Conservation (phyloP, 2,888 invertebrate genomes). For the Rotaria socialis region DNA sequence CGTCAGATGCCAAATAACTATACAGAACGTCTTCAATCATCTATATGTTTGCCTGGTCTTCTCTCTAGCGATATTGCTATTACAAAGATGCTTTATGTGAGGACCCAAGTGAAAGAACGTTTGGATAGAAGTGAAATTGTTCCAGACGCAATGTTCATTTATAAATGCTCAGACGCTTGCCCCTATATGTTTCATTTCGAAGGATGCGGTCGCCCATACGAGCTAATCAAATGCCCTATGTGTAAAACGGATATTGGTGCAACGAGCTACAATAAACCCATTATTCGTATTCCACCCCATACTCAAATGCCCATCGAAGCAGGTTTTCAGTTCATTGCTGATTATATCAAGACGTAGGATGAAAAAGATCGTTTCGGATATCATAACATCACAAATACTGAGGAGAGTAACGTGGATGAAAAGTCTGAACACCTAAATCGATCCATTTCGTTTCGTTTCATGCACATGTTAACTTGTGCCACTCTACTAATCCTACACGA, state of each 20-base stretch:
- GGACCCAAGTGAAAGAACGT: background rate
- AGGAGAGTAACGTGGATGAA: background rate
- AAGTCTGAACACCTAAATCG: background rate
- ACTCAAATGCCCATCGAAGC: background rate
- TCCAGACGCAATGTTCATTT: background rate
- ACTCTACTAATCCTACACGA: background rate
- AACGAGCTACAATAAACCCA: too few species aligned
- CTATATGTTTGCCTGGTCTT: background rate
- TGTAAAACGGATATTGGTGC: background rate
- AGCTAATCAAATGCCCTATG: background rate
- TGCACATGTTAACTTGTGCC: background rate
- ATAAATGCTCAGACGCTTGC: background rate
- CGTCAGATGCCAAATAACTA: background rate
- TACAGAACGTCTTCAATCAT: background rate
- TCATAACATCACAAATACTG: background rate
- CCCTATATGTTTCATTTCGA: background rate
- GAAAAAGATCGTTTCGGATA: background rate
- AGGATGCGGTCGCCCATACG: background rate
- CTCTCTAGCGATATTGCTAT: background rate
- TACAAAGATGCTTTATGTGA: background rate
- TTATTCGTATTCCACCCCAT: background rate
- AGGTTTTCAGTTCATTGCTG: background rate
- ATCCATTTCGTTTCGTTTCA: background rate
- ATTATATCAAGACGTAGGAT: background rate
- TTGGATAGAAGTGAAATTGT: background rate